These are phyloP conservation scores for Enteromius treurensis DNA, from an alignment of 2,797 vertebrate genomes.

Conservation along the genomic window DNA sequence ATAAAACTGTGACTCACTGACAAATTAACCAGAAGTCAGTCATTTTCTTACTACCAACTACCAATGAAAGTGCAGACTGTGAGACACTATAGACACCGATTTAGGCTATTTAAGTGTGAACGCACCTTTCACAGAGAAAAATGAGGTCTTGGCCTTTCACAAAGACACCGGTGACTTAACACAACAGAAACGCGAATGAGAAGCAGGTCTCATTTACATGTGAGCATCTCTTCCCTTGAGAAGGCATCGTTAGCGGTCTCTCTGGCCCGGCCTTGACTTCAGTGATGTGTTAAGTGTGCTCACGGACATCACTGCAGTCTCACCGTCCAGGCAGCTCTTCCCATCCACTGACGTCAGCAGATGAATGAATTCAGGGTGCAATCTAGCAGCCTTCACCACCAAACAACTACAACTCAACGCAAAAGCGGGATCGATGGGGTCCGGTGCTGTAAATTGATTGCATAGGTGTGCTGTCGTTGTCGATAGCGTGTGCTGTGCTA, in stretches of 20 bases:
- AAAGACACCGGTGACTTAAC: background rate
- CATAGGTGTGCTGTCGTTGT: slow-evolving; percentile 13
- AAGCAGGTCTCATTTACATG: slow-evolving; percentile 29
- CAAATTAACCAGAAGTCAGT: background rate
- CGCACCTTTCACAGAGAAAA: background rate
- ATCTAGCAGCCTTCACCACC: slow-evolving; percentile 4
- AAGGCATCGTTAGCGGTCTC: slow-evolving; percentile 41
- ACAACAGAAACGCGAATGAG: background rate
- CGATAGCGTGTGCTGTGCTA: background rate
- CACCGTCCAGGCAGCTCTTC: background rate
- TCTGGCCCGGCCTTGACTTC: background rate
- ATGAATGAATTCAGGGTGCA: slow-evolving; percentile 24
- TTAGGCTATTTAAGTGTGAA: background rate
- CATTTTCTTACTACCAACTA: background rate
- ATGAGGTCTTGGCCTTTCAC: background rate
- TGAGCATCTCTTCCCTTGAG: slow-evolving; percentile 12
- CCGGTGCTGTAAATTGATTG: slow-evolving; percentile 13
- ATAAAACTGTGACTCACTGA: background rate
- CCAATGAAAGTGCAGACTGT: background rate
- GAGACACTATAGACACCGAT: background rate
- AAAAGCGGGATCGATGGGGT: slow-evolving; percentile 6
- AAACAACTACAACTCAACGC: background rate
- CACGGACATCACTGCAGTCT: slow-evolving; percentile 18
- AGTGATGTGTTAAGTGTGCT: background rate
- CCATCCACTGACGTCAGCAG: background rate